phyloP scores from a whole-genome alignment of 1,140 invertebrate genomes.

The Camponotus vicinus region DNA sequence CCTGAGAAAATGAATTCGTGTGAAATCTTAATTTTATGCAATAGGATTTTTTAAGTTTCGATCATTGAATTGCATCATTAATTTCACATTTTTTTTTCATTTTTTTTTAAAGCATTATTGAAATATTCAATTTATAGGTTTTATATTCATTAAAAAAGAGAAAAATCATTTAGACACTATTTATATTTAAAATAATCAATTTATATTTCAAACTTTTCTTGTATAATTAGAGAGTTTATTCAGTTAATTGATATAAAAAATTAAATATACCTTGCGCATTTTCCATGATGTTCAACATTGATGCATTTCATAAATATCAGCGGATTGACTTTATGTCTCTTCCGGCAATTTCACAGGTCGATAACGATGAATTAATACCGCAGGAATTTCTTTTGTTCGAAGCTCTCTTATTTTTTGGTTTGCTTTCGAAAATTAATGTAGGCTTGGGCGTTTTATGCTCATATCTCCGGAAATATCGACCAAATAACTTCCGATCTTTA shows the following conservation, averaged over 20 bases:
- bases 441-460: not conserved
- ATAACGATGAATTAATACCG: slow-evolving; percentile 67
- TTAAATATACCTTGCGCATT: not conserved
- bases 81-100: not conserved
- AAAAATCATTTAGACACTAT: not conserved
- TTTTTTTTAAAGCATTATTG: not conserved
- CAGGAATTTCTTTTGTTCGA: slow-evolving; percentile 67
- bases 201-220: not conserved
- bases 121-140: not conserved
- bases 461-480: slow-evolving; percentile 34
- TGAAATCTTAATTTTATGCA: not conserved
- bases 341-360: slow-evolving; percentile 75
- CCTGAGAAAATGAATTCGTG: not conserved
- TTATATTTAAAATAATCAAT: not conserved
- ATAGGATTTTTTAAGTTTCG: not conserved
- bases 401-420: slow-evolving; percentile 21
- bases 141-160: not conserved
- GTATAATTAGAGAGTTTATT: not conserved
- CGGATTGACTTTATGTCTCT: slow-evolving; percentile 55
- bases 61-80: not conserved
- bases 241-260: not conserved
- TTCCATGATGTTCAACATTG: not conserved
- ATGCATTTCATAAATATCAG: not conserved
- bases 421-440: slow-evolving; percentile 49
- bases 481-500: slow-evolving; percentile 36